Conservation (phyloP, 2,888 invertebrate species). For the Platycheirus albimanus region DNA sequence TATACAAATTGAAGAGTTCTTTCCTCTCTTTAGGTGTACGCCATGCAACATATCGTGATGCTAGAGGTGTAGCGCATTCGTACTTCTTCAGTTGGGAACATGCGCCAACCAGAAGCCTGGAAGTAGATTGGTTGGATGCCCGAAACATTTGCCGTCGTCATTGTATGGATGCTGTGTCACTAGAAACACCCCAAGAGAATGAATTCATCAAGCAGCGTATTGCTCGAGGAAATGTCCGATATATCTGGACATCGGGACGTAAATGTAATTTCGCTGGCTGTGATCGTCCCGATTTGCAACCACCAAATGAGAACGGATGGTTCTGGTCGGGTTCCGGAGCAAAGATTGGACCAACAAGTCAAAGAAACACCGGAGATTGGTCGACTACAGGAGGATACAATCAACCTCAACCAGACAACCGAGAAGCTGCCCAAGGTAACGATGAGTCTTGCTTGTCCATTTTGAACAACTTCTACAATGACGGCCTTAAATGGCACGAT, state of each 20-base stretch:
- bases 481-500: constrained; percentile 94
- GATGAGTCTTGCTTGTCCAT: constrained; percentile 95
- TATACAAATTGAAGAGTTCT: no score
- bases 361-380: constrained; percentile 95
- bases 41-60: constrained; percentile 94
- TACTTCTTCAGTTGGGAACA: constrained; percentile 98
- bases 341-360: constrained; percentile 94
- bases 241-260: constrained; percentile 95
- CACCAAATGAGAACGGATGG: constrained; percentile 94
- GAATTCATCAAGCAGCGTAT: constrained; percentile 95
- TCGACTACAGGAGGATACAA: constrained; percentile 94
- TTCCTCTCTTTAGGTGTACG: constrained; percentile 87
- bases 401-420: constrained; percentile 94
- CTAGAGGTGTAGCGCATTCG: constrained; percentile 93
- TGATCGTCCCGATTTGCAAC: constrained; percentile 91
- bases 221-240: constrained; percentile 89
- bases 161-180: constrained; percentile 96
- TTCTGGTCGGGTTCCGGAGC: constrained; percentile 97
- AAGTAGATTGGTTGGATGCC: constrained; percentile 95
- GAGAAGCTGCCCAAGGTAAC: constrained; percentile 95
- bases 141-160: constrained; percentile 95
- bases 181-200: constrained; percentile 95
- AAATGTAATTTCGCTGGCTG: constrained; percentile 97
- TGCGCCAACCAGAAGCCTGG: constrained; percentile 90
- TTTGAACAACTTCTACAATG: constrained; percentile 95